A percentile compares a stretch with the other conserved stretches of the same genome.
These are phyloP conservation scores for Tetramorium simillimum DNA, from an alignment of 1,140 invertebrate genomes.

Conservation along the genomic window DNA sequence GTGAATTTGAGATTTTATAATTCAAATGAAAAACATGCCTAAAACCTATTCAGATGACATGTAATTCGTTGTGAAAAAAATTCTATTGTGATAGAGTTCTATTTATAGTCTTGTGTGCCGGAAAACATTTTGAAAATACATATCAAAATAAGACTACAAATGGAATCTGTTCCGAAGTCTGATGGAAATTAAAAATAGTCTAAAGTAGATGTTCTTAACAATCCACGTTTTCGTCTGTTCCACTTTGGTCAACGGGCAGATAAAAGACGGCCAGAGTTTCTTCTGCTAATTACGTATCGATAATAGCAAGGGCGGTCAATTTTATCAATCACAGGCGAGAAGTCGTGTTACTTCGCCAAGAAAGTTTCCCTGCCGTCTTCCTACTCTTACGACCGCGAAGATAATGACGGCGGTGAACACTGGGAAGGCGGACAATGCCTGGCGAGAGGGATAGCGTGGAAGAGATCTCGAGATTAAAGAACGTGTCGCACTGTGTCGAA, in stretches of 20 bases:
- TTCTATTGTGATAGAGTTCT: background rate
- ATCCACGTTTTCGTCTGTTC: background rate
- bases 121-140: background rate
- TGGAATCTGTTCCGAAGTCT: background rate
- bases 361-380: constrained; percentile 51
- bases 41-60: background rate
- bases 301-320: constrained; percentile 53
- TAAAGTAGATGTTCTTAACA: background rate
- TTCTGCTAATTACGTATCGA: constrained; percentile 43
- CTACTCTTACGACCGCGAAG: constrained; percentile 60
- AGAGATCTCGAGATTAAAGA: constrained; percentile 54
- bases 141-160: background rate
- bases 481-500: constrained; percentile 19
- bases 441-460: constrained; percentile 39
- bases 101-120: background rate
- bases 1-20: background rate
- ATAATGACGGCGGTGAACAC: constrained; percentile 66
- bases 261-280: constrained; percentile 3
- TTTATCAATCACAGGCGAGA: constrained; percentile 67
- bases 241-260: background rate
- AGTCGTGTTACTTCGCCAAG: constrained; percentile 57
- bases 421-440: constrained; percentile 67
- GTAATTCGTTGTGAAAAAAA: background rate
- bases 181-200: background rate
- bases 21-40: background rate